Conservation (phyloP, 2,888 invertebrate species). For the Andrena hattorfiana region DNA sequence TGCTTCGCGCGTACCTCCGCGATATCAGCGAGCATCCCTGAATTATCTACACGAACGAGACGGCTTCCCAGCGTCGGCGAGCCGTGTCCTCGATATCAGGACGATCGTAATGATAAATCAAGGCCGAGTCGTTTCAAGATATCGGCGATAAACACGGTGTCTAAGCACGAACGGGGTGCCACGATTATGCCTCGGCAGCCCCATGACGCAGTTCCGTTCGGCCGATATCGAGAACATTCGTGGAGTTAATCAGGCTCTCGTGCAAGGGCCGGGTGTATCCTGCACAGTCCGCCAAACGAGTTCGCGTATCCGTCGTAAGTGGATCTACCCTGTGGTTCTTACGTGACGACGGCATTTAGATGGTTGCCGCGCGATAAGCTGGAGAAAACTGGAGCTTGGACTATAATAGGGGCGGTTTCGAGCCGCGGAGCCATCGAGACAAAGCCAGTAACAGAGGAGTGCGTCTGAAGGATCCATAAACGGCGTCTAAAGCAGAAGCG, state of each 20-base stretch:
- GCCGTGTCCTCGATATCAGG: conserved; percentile 33
- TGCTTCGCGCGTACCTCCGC: background rate
- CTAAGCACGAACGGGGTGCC: conserved; percentile 21
- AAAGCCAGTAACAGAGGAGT: conserved; percentile 8
- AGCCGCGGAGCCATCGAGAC: conserved; percentile 5
- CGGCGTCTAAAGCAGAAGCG: conserved; percentile 8
- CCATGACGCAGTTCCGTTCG: conserved; percentile 45
- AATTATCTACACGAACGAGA: conserved; percentile 23
- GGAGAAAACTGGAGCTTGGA: conserved; percentile 62
- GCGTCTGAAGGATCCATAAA: background rate
- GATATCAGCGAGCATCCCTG: conserved; percentile 15
- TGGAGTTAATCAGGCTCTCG: conserved; percentile 54
- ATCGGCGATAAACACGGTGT: conserved; percentile 44
- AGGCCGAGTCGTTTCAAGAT: conserved; percentile 38
- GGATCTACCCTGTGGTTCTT: conserved; percentile 54
- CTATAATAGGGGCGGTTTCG: conserved; percentile 44
- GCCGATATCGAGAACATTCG: conserved; percentile 48
- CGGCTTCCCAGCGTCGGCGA: conserved; percentile 5
- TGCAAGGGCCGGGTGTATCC: conserved; percentile 50
- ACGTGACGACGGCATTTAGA: conserved; percentile 77
- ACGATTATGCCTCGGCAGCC: conserved; percentile 35
- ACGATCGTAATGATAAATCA: conserved; percentile 54
- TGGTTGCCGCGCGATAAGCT: conserved; percentile 66
- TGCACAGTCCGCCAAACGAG: conserved; percentile 53
- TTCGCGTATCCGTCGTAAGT: conserved; percentile 54